A percentile compares a stretch with the other conserved stretches of the same genome.
Evolutionary conservation across 2,797 vertebrate genomes (phyloP).

Genomic region (Orientallactaga sibirica): DNA sequence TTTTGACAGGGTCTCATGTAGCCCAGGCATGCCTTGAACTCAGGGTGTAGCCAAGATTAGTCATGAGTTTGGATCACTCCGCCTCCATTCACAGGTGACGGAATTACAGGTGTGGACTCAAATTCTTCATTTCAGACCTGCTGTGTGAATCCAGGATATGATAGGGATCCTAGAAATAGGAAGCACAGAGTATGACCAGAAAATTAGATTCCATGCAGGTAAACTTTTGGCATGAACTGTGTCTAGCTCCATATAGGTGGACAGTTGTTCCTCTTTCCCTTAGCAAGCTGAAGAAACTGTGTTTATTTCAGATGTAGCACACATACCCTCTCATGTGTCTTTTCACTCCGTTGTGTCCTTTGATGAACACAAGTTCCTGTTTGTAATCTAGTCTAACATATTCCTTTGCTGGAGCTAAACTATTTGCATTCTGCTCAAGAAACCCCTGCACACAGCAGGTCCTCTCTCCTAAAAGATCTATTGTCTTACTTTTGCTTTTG

Average conservation of each 20-base stretch:
- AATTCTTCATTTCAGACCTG: conserved; percentile 37
- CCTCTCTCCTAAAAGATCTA: neutral
- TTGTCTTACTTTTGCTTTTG: conserved; percentile 22
- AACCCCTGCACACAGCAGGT: neutral
- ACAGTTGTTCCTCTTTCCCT: neutral
- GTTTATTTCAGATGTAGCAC: neutral
- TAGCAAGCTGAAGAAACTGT: neutral
- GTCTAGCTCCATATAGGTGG: neutral
- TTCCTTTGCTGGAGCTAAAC: neutral
- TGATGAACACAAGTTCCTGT: neutral
- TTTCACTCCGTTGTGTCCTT: neutral
- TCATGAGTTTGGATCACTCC: neutral
- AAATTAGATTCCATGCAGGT: neutral
- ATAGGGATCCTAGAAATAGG: neutral
- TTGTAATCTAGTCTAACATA: neutral
- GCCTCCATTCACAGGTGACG: neutral
- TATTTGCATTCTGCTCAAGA: conserved; percentile 44
- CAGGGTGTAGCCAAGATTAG: neutral
- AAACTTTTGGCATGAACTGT: neutral
- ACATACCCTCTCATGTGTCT: neutral
- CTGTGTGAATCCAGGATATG: neutral
- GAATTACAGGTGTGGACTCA: neutral
- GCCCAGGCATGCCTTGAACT: neutral
- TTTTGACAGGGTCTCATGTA: neutral
- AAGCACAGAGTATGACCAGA: neutral